phyloP scores from a whole-genome alignment of 2,797 vertebrate genomes.

The Novumbra hubbsi region DNA sequence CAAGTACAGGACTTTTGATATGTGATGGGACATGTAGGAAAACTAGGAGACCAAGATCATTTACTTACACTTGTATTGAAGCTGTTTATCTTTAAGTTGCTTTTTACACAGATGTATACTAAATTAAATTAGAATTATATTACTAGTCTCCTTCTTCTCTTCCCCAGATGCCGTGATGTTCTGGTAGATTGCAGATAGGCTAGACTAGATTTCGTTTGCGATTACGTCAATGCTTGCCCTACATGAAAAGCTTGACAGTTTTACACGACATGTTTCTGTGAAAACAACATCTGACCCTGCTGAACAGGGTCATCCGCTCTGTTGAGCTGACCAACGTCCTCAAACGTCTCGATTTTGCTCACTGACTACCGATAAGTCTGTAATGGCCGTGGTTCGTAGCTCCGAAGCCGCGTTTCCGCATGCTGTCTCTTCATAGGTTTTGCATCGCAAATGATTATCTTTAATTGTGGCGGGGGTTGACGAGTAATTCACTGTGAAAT shows the following conservation, averaged over 20 bases:
- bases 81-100: not conserved
- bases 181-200: not conserved
- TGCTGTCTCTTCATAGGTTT: constrained; percentile 20
- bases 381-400: constrained; percentile 16
- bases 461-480: constrained; percentile 33
- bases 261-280: not conserved
- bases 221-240: not conserved
- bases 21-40: no score
- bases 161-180: not conserved
- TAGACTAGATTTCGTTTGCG: not conserved
- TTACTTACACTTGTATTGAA: no score
- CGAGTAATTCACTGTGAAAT: constrained; percentile 22
- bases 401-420: constrained; percentile 4
- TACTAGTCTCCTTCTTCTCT: not conserved
- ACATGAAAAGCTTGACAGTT: not conserved
- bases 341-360: not conserved
- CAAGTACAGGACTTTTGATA: no score
- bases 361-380: not conserved
- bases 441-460: constrained; percentile 24
- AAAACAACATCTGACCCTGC: not conserved
- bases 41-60: no score
- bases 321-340: not conserved
- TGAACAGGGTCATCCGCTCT: not conserved
- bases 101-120: not conserved
- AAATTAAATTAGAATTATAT: not conserved